These are phyloP conservation scores for Blastomussa wellsi DNA, from an alignment of 92 coral and sea anemone genomes.

Conservation along the genomic window DNA sequence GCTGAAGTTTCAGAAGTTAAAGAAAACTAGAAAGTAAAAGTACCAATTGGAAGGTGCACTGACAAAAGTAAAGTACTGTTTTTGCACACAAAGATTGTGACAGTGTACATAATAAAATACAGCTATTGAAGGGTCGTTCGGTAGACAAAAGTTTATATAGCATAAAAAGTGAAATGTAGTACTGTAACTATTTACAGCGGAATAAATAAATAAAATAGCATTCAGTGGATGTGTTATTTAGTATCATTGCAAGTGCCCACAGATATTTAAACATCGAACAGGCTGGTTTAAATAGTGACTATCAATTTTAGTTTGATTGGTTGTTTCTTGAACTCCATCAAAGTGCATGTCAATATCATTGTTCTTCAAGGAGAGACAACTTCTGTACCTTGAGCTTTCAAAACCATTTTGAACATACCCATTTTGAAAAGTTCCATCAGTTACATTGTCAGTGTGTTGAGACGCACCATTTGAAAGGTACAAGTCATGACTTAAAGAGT, in stretches of 20 bases:
- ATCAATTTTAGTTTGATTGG: background rate
- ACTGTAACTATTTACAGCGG: constrained; percentile 2
- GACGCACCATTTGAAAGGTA: constrained; percentile 16
- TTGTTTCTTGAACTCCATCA: constrained; percentile 28
- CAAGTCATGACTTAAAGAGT: constrained; percentile 27
- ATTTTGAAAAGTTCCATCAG: background rate
- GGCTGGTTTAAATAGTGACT: constrained; percentile 55
- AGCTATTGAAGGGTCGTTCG: background rate
- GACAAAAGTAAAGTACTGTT: background rate
- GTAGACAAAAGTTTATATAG: background rate
- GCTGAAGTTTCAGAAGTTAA: background rate
- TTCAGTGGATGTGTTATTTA: background rate
- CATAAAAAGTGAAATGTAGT: constrained; percentile 3
- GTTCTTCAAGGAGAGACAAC: background rate
- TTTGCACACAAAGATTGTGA: background rate
- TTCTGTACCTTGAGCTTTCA: background rate
- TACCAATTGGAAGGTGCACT: background rate
- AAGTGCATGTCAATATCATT: constrained; percentile 50
- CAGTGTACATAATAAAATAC: background rate
- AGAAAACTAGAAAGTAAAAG: too few species aligned
- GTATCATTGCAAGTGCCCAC: constrained; percentile 70
- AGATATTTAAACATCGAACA: constrained; percentile 54
- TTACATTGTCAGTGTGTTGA: background rate
- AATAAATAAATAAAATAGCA: background rate
- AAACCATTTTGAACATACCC: constrained; percentile 16